Conservation (phyloP, 1,140 invertebrate genomes). For the Bilobella aurantiaca region DNA sequence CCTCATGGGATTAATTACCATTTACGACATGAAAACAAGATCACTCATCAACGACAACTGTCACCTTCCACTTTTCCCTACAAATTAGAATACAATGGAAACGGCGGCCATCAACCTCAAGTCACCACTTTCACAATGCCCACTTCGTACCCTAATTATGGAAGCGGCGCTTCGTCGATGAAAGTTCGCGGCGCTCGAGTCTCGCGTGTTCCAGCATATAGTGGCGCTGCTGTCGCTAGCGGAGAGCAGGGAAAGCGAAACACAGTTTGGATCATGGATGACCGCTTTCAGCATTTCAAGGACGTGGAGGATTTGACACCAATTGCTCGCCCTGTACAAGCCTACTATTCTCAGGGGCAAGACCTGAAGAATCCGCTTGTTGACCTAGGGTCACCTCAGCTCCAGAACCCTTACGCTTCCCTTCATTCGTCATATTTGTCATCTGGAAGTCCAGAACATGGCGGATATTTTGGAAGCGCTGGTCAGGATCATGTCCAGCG, state of each 20-base stretch:
- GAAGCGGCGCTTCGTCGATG: neutral
- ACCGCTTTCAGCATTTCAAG: neutral
- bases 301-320: neutral
- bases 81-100: conserved; percentile 2
- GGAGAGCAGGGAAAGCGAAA: neutral
- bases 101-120: neutral
- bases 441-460: no score
- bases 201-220: neutral
- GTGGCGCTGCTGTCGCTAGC: neutral
- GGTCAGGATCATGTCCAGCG: neutral
- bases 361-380: no score
- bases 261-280: conserved; percentile 1
- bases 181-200: neutral
- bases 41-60: neutral
- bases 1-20: neutral
- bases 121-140: no score
- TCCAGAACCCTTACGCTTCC: no score
- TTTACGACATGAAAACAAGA: neutral
- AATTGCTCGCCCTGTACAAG: neutral
- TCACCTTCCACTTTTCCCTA: no score
- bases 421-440: no score
- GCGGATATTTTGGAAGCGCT: no score
- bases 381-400: no score
- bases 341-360: no score
- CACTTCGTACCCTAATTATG: neutral